Base-by-base conservation (phyloP, 2,113 vertebrate species). In the Tamias sibiricus region DNA sequence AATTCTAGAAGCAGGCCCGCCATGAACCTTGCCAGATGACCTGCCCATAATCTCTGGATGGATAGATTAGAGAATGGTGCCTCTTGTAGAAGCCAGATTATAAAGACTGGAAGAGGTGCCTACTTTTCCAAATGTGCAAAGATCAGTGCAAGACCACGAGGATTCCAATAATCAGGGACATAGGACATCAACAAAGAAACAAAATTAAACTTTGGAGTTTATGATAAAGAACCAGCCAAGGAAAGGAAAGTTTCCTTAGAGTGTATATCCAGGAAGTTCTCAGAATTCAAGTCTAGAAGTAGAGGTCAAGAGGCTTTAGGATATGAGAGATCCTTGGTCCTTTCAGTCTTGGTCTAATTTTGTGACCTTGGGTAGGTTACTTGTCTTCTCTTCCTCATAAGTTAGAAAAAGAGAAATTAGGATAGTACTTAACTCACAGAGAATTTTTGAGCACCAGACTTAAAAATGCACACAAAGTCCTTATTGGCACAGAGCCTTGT, bases 101-200 rank as follows among this genome's bases (percentile, higher is more conserved):
- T 52, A 52, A 52, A 52, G 49, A 52, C 49, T 52, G 49, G 13
- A 52, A 52, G 49, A 52, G 49, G 49, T 52, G 49, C 49, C 49
- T 52, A 52, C 49, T 52, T 13, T 13, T 52, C 49, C 49, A 52
- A 52, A 52, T 52, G 49, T 52, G 11, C 12, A 52, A 52, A 52
- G 49, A 52, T 52, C 49, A 52, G 13, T 52, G 49, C 49, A 52
- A 52, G 49, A 52, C 49, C 49, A 49, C 99, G 99, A 0, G 98
- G 99, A 89, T 98, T 99, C 97, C 99, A 99, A 1, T 99, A 99
- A 1, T 99, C 98, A 30, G 99, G 99, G 22, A 98, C 99, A 96
- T 99, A 99, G 37, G 99, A 99, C 92, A 97, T 98, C 95, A 99
- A 98, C 72, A 99, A 98, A 0, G 54, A 94, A 90, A 95, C n/a